Evolutionary conservation across 2,888 invertebrate species (phyloP).

Genomic region (Clostera curtula): DNA sequence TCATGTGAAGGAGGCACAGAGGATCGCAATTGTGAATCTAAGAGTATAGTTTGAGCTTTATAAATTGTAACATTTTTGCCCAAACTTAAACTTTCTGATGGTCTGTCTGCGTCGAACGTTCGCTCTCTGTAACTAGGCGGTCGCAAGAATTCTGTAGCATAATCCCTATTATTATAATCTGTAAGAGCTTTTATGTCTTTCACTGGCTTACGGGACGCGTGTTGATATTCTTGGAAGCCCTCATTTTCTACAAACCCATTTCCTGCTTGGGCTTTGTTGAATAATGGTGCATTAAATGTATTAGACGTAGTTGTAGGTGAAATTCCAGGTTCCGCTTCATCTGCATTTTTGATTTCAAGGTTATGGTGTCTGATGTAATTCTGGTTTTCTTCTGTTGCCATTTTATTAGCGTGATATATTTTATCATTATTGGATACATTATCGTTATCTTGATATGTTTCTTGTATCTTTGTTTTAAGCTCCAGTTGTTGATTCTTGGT

Average conservation of each 20-base stretch:
- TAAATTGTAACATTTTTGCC: slow-evolving; percentile 33
- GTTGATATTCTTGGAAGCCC: slow-evolving; percentile 32
- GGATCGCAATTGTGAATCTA: slow-evolving; percentile 40
- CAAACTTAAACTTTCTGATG: slow-evolving; percentile 15
- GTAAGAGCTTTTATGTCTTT: slow-evolving; percentile 28
- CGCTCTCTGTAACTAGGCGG: slow-evolving; percentile 43
- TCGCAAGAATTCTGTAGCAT: slow-evolving; percentile 43
- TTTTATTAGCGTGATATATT: too few relatives aligned
- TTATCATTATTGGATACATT: too few relatives aligned
- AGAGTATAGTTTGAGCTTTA: slow-evolving; percentile 37
- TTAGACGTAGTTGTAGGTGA: too few relatives aligned
- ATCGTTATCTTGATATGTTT: too few relatives aligned
- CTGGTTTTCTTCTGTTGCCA: too few relatives aligned
- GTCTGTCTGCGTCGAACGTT: slow-evolving; percentile 27
- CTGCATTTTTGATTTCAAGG: too few relatives aligned
- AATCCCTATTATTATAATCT: slow-evolving; percentile 41
- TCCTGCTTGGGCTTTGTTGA: slow-evolving; percentile 4
- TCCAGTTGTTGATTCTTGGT: too few relatives aligned
- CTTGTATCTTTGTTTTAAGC: too few relatives aligned
- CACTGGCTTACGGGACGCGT: slow-evolving; percentile 27
- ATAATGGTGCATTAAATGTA: too few relatives aligned
- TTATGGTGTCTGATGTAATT: too few relatives aligned
- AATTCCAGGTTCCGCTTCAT: too few relatives aligned
- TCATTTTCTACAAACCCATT: slow-evolving; percentile 7
- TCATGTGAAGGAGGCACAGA: slow-evolving; percentile 30